Evolutionary conservation across 2,888 invertebrate species (phyloP), one percentile per base, ranked within the genome.

Genomic region (Barypeithes pellucidus): DNA sequence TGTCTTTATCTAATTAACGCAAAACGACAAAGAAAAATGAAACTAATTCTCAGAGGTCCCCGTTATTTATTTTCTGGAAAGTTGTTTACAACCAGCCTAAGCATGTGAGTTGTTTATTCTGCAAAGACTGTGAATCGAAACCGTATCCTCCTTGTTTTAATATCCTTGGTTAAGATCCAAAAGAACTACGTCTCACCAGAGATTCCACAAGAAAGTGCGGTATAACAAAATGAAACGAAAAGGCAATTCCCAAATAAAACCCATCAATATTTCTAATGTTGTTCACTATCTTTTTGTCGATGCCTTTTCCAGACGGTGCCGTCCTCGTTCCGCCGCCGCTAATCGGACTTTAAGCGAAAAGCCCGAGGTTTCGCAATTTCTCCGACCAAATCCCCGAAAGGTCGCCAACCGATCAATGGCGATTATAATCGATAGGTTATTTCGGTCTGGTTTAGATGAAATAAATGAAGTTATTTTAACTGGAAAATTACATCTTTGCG

Each of bases 351-450:
- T 39, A 20, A 41, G 20, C n/a, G 43, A 43, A 41, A 41, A 60
- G 36, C 60, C 60, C 41, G 20, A 18, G 60, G 60, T 60, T 60
- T 60, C 14, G 41, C 60, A 60, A 60, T 60, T 41, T 20, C 43
- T 20, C 43, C 60, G 41, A 22, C 29, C 43, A 60, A 60, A 60
- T 60, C 60, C 43, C 14, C n/a, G 14, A 20, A 39, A 60, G 60
- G 60, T 39, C 43, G 41, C 60, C 43, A 24, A 9, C 41, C 60
- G 43, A 39, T 60, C 41, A 43, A 41, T 60, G 60, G 14, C 24
- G 16, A 20, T 16, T 39, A 18, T 14, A 60, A 60, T 60, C 62
- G 62, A 62, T 62, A 62, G 62, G 11, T 33, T 41, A 45, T 29
- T 60, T 41, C 16, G 60, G 50, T 50, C n/a, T 16, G 43, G 14